Conservation (phyloP, 2,113 vertebrate species). For the Laticauda colubrina region DNA sequence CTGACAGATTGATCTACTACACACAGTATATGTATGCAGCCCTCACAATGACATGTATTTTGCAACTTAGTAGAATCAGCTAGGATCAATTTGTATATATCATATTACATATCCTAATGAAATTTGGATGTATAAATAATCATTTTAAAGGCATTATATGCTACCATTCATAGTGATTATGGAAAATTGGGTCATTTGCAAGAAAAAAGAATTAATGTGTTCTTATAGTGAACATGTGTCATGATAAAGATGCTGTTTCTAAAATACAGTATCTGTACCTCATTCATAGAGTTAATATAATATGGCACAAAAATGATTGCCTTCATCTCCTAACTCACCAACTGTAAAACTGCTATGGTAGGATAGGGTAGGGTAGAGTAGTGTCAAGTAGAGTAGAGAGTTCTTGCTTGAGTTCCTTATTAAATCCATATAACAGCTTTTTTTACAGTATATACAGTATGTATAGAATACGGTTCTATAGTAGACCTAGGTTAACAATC, state of each 20-base stretch:
- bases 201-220: background rate
- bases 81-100: background rate
- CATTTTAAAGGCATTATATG: background rate
- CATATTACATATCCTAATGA: background rate
- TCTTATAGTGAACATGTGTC: background rate
- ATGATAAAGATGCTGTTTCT: background rate
- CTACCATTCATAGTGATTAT: background rate
- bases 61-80: background rate
- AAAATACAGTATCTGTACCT: background rate
- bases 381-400: background rate
- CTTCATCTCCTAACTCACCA: background rate
- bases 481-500: background rate
- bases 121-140: background rate
- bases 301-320: background rate
- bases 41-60: background rate
- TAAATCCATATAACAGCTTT: background rate
- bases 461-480: background rate
- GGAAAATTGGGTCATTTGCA: background rate
- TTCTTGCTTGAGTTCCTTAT: background rate
- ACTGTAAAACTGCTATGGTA: background rate
- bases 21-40: background rate
- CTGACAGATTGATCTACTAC: background rate
- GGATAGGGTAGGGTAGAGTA: background rate
- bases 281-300: background rate
- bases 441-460: background rate